Evolutionary conservation across 2,113 vertebrate genomes (phyloP), one percentile per base, ranked within the genome.

Genomic region (Ochotona curzoniae): DNA sequence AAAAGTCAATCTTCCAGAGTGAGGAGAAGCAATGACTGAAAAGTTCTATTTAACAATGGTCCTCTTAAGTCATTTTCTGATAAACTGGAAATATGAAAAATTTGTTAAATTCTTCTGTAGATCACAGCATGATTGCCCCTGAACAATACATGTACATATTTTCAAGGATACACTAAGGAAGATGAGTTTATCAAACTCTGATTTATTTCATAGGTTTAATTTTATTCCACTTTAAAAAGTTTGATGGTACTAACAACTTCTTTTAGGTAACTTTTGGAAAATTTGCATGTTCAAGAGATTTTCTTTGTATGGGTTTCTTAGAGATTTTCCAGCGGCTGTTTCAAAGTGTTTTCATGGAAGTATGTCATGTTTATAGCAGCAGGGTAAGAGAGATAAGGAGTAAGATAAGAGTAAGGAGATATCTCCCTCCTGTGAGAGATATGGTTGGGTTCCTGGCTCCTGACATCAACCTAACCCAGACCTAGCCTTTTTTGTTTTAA

Each of bases 21-120:
- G 64, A 93, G 76, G 47, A 89, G 32, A 96, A 95, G 84, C 91
- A 30, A 26, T 94, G 82, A 93, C 1, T 83, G 73, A 96, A 54
- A 32, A 95, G 7, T 57, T 95, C 60, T 91, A 66, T 84, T 83
- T 86, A 92, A 80, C 60, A 60, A 8, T 6, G 63, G 70, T 95
- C 61, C 60, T 90, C 69, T 96, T 95, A 71, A 69, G 28, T 76
- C 89, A 63, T 25, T 26, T 89, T 84, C 87, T 74, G 30, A 25
- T 91, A 80, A 95, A 70, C 81, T 6, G 47, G 30, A 92, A 73
- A 60, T 71, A 91, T 66, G 49, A 93, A 82, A 44, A 96, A 57
- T 90, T 66, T 66, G 5, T 64, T 32, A 32, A 14, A 7, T 69
- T 93, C 26, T 69, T 97, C 54, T 76, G 49, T 83, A 92, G 91